Base-by-base conservation (phyloP, 2,888 invertebrate species). In the Tiliacea aurago region DNA sequence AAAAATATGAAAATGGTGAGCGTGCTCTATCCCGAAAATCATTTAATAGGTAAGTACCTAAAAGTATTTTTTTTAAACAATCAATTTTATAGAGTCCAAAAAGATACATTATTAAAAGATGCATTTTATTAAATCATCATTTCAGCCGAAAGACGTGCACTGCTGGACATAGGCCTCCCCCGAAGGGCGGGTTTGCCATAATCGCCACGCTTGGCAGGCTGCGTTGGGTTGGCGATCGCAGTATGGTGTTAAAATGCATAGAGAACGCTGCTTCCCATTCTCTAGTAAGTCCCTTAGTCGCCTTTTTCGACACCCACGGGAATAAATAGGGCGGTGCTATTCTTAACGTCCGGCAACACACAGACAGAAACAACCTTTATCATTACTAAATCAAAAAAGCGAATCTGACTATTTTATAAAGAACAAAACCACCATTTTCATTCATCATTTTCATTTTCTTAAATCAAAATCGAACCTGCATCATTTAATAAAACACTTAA, bases 401-500 rank as follows among this genome's bases (percentile, higher is more conserved):
- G 7, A 64, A 41, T 11, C 43, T 41, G 15, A 3, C 15, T 18
- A 55, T 55, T 55, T 18, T 28, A 55, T 9, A 55, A 55, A 55
- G 18, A 3, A 1, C 33, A 23, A 18, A 47, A 20, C 41, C 0
- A 23, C 33, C 0, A 15, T 37, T 1, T 0, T n/a, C n/a, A n/a
- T 28, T 4, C 41, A 13, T 18, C 28, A 18, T 20, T 13, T 51
- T 13, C 18, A 59, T 11, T n/a, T 59, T 9, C 33, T 41, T 28
- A 37, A 51, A 15, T 37, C 6, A 20, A 58, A 59, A 51, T 58
- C 6, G 11, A 55, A 41, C n/a, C n/a, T 23, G 20, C 49, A 53
- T 33, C 33, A 11, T 47, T 70, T 37, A 78, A 78, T 77, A 63
- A 79, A 70, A 33, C 23, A n/a, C 56, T 69, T 45, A 78, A 51